Base-by-base conservation (phyloP, 2,888 invertebrate genomes). In the Myopa testacea region DNA sequence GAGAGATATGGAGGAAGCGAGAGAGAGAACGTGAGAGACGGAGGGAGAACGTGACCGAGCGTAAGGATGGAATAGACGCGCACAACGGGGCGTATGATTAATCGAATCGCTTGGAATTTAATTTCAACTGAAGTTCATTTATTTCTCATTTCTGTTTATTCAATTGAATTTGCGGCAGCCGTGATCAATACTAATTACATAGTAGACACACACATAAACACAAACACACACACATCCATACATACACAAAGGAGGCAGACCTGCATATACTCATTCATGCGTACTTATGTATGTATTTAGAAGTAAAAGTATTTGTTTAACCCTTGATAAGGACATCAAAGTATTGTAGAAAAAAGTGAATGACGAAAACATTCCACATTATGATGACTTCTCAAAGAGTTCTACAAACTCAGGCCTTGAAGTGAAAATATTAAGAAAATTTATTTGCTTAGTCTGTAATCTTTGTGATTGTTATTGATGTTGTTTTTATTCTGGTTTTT, bases 41-140 rank as follows among this genome's bases (percentile, higher is more conserved):
- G 37, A 34, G 16, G 34, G 34, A 19, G 45, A 12, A 38, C n/a
- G 67, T 40, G 72, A 14, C 26, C 37, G 38, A 37, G 37, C 16
- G 62, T 10, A 26, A 8, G 62, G n/a, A 26, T 19, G 19, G 19
- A 69, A 40, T 69, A 19, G 14, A 45, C 16, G 60, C 26, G 40
- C 34, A 26, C 63, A 65, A 52, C 74, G 52, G 38, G 38, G n/a
- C 75, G 40, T 40, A 75, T 75, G 65, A 75, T 75, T 75, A 75
- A 75, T 75, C 68, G 75, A 67, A 75, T 37, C 75, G 38, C 14
- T 52, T 38, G 67, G 55, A 67, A 68, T 75, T 75, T 67, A 38
- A 67, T 68, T 75, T 75, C 38, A 73, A 62, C 38, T n/a, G 8
- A 63, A 62, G 40, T 62, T 73, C 45, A 73, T 52, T 58, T 75